Base-by-base conservation (phyloP, 64 coral and sea anemone genomes). In the Porites australiensis region DNA sequence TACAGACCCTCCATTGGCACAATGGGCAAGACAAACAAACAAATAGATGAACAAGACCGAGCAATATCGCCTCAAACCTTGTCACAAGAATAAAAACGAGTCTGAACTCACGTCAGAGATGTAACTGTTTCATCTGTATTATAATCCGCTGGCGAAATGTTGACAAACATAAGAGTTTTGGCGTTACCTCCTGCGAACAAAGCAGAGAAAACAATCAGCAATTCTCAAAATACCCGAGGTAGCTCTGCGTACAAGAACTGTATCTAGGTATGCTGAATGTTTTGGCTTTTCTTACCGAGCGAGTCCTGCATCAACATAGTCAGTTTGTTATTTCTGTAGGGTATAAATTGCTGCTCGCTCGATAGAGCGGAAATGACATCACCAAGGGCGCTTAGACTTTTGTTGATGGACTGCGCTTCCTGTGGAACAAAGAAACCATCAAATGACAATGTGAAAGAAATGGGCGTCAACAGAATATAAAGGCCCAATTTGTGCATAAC, bases 141-240 rank as follows among this genome's bases (percentile, higher is more conserved):
- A 77, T 99, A 99, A 69, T 99, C 98, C 10, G 98, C 98, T 2
- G 98, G 98, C 2, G 98, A 99, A 51, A 99, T 96, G 74, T 99
- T 99, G 23, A 99, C 98, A 87, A 99, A 99, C 98, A 99, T 99
- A 65, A 99, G 94, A 5, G 98, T 99, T 78, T 99, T 99, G 6
- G 98, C 98, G 55, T 99, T 99, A 87, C 98, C 98, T 87, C 96
- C 96, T 98, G 73, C 9, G 16, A 74, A 57, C 54, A 57, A 57
- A 57, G 54, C 54, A 57, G 4, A 57, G 54, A 12, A 9, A 9
- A 57, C 54, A 57, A 57, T 6, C 7, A 57, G 54, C 7, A 57
- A 7, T 57, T 57, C 12, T 5, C 54, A 57, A 57, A 12, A 57
- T 57, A 12, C 7, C 54, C 54, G 1, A 55, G 7, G 7, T 9